A percentile compares a stretch with the other conserved stretches of the same genome.
Conservation (phyloP, 2,888 invertebrate species). For the Cataglyphis livida region DNA sequence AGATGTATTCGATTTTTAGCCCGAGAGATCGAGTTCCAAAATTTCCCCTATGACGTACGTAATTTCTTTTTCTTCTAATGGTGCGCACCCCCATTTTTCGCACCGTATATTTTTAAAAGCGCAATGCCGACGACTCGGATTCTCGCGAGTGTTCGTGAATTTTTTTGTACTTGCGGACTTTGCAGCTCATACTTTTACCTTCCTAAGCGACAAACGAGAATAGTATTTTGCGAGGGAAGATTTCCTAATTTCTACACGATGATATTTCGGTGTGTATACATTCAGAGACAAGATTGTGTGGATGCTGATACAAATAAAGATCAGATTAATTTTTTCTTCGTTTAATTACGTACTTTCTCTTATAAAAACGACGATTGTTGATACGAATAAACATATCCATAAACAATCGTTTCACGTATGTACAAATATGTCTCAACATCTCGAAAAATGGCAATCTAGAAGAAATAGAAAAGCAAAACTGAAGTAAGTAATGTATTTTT, state of each 20-base stretch:
- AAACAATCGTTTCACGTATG: conserved; percentile 35
- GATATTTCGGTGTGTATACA: conserved; percentile 22
- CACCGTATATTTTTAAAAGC: conserved; percentile 34
- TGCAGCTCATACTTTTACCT: conserved; percentile 22
- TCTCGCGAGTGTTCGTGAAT: conserved; percentile 10
- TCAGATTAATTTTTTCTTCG: conserved; percentile 5
- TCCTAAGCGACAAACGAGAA: conserved; percentile 20
- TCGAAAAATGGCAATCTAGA: conserved; percentile 34
- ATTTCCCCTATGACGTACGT: conserved; percentile 13
- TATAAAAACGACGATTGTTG: conserved; percentile 11
- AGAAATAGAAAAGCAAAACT: not conserved
- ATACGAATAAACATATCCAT: conserved; percentile 44
- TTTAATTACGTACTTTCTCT: conserved; percentile 25
- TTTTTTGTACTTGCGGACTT: conserved; percentile 33
- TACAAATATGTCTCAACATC: conserved; percentile 7
- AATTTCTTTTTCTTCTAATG: conserved; percentile 41
- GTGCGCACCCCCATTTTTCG: conserved; percentile 4
- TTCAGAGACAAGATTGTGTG: conserved; percentile 46
- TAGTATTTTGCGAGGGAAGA: conserved; percentile 7
- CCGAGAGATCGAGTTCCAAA: conserved; percentile 12
- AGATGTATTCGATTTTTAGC: conserved; percentile 23
- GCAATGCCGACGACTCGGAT: conserved; percentile 7
- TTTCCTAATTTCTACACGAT: conserved; percentile 34
- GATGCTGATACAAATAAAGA: conserved; percentile 16
- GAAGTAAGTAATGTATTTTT: conserved; percentile 24